phyloP scores from a whole-genome alignment of 2,888 invertebrate species.

The Cataglyphis rosenhaueri region DNA sequence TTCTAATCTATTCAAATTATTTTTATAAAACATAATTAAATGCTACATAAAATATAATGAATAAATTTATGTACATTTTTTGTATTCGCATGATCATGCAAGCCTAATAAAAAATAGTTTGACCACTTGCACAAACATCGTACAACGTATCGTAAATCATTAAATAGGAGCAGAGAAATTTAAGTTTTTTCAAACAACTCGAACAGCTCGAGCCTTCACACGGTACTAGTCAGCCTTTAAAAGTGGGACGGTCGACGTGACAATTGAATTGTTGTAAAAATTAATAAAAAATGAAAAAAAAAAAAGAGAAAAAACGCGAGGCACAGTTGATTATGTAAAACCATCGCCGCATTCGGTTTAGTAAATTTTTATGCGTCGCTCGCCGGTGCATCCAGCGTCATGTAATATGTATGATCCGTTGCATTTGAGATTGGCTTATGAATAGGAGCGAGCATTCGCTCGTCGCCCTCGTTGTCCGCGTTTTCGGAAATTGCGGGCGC shows the following conservation, averaged over 20 bases:
- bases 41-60: background rate
- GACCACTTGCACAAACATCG: background rate
- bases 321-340: conserved; percentile 38
- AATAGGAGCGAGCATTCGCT: conserved; percentile 46
- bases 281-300: conserved; percentile 9
- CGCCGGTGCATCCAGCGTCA: background rate
- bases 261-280: conserved; percentile 45
- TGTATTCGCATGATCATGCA: background rate
- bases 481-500: conserved; percentile 39
- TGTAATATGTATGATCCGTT: conserved; percentile 59
- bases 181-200: background rate
- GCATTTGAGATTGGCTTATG: conserved; percentile 48
- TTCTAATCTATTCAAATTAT: no score
- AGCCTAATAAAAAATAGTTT: background rate
- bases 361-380: conserved; percentile 37
- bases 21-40: background rate
- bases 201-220: background rate
- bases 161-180: background rate
- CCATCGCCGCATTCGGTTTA: background rate
- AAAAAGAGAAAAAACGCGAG: background rate
- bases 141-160: background rate
- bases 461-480: background rate
- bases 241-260: background rate
- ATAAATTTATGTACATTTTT: background rate
- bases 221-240: background rate